Conservation (phyloP, 1,140 invertebrate genomes). For the Trichonephila clavipes region DNA sequence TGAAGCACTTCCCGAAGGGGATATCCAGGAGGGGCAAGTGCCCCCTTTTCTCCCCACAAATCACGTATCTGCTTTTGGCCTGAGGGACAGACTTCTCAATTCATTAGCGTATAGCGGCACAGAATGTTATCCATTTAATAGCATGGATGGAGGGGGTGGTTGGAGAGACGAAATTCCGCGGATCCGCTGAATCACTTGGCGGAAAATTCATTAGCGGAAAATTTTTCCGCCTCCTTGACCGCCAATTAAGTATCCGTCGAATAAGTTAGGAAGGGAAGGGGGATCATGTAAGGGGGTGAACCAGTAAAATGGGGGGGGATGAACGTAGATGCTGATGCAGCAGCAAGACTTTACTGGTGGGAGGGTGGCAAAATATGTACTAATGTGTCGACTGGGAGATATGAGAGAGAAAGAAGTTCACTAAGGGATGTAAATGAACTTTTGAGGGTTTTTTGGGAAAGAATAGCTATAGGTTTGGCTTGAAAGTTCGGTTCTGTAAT, state of each 20-base stretch:
- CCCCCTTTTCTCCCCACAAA: constrained; percentile 36
- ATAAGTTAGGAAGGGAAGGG: constrained; percentile 11
- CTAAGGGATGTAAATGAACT: constrained; percentile 13
- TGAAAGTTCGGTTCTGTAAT: not conserved
- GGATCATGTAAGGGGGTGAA: not conserved
- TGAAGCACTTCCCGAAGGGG: constrained; percentile 67
- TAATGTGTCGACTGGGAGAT: constrained; percentile 49
- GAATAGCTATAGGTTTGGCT: not conserved
- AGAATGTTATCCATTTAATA: constrained; percentile 76
- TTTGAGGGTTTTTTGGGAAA: not conserved
- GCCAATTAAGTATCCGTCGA: constrained; percentile 74
- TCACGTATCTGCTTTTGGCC: constrained; percentile 66
- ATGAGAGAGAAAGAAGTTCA: constrained; percentile 40
- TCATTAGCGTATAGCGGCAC: constrained; percentile 72
- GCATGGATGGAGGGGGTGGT: constrained; percentile 34
- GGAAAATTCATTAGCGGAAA: constrained; percentile 75
- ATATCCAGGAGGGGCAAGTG: not conserved
- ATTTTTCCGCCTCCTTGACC: constrained; percentile 76
- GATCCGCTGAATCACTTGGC: constrained; percentile 75
- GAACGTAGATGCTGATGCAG: constrained; percentile 67
- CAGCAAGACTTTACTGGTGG: not conserved
- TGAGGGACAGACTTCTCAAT: constrained; percentile 68
- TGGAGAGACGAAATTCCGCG: constrained; percentile 39
- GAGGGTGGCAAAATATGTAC: constrained; percentile 61
- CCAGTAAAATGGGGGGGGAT: not conserved